These are phyloP conservation scores for Acanthopagrus latus DNA, from an alignment of 2,797 vertebrate species.

Conservation along the genomic window DNA sequence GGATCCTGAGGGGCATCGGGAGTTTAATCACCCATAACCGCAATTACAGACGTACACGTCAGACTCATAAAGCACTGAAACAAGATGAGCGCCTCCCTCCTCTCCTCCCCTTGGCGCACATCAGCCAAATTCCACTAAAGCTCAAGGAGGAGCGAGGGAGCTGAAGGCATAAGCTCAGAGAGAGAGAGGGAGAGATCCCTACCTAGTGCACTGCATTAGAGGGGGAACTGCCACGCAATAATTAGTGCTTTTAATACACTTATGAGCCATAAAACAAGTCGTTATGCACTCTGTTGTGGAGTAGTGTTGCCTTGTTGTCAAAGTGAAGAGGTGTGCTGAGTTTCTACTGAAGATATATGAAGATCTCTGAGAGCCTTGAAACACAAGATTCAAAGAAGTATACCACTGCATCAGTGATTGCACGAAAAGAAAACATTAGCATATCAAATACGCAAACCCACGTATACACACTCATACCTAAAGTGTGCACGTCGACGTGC, in stretches of 20 bases:
- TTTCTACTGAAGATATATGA: constrained; percentile 46
- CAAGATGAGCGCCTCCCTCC: constrained; percentile 84
- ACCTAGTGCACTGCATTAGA: constrained; percentile 65
- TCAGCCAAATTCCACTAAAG: constrained; percentile 86
- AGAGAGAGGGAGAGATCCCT: constrained; percentile 44
- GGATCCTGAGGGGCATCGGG: constrained; percentile 86
- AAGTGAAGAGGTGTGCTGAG: constrained; percentile 47
- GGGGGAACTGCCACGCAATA: constrained; percentile 64
- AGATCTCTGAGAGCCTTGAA: constrained; percentile 62
- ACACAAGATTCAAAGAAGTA: constrained; percentile 59
- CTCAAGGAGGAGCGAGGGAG: constrained; percentile 73
- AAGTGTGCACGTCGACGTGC: constrained; percentile 41
- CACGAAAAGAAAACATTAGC: constrained; percentile 71
- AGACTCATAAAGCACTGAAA: constrained; percentile 89
- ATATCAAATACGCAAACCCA: constrained; percentile 74
- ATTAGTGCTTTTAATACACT: constrained; percentile 79
- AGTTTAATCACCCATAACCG: constrained; percentile 92
- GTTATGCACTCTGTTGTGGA: constrained; percentile 54
- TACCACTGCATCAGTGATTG: constrained; percentile 44
- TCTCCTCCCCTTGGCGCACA: constrained; percentile 68
- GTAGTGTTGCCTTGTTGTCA: constrained; percentile 49
- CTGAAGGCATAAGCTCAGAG: constrained; percentile 62
- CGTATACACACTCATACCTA: constrained; percentile 52
- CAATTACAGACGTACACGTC: constrained; percentile 88
- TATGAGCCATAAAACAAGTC: constrained; percentile 69